phyloP scores from a whole-genome alignment of 2,113 vertebrate genomes.

The Ciconia boyciana region DNA sequence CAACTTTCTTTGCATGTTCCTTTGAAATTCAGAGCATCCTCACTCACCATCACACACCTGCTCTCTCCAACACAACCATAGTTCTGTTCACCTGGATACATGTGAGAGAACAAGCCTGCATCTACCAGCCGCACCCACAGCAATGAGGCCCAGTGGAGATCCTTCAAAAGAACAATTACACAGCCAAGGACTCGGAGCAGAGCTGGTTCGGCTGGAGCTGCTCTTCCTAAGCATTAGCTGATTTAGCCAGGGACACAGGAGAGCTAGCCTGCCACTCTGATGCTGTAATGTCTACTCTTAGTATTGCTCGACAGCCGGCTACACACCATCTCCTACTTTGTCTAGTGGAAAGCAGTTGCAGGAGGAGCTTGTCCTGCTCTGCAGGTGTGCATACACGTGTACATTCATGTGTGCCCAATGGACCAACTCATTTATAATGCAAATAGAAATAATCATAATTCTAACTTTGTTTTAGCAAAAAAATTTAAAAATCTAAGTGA shows the following conservation, averaged over 20 bases:
- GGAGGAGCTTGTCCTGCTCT: background rate
- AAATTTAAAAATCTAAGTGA: background rate
- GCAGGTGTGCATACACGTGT: background rate
- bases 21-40: background rate
- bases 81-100: background rate
- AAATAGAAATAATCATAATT: background rate
- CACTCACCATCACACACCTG: background rate
- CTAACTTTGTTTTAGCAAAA: background rate
- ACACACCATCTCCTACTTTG: background rate
- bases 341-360: background rate
- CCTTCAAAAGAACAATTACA: background rate
- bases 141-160: accelerated
- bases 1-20: background rate
- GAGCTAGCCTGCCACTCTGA: background rate
- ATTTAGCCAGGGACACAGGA: background rate
- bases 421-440: background rate
- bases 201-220: background rate
- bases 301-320: background rate
- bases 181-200: background rate
- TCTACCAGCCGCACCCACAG: background rate
- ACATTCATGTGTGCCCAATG: background rate
- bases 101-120: background rate
- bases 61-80: background rate
- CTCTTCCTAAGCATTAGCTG: background rate
- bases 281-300: background rate